Percentiles rank a stretch among this genome's conserved stretches.
Evolutionary conservation across 2,797 vertebrate species (phyloP).

Genomic region (Euphonia xanthogaster): DNA sequence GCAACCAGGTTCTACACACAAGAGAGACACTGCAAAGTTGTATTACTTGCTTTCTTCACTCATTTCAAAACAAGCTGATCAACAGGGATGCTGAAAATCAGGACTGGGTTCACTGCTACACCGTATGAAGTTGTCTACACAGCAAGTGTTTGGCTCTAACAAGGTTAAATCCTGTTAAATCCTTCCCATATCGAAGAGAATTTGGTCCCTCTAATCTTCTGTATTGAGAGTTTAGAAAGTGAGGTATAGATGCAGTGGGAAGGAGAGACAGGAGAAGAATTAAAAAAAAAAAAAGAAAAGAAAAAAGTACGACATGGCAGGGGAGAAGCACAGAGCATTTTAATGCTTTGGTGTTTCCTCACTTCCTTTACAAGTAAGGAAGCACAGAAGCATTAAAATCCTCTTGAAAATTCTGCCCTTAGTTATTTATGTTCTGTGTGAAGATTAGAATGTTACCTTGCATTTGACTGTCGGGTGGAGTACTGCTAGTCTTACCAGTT

Average conservation of each 20-base stretch:
- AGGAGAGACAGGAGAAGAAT: neutral
- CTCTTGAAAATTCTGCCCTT: neutral
- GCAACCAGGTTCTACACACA: neutral
- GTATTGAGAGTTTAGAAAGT: neutral
- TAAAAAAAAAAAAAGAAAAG: neutral
- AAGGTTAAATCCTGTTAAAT: neutral
- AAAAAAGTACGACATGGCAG: neutral
- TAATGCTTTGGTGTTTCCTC: no score
- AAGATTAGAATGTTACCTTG: conserved; percentile 75
- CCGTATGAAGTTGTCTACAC: neutral
- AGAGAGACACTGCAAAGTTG: neutral
- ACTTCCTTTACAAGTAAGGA: neutral
- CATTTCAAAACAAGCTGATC: neutral
- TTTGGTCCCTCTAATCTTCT: neutral
- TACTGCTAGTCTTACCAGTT: conserved; percentile 53
- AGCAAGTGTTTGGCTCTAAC: neutral
- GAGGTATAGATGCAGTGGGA: neutral
- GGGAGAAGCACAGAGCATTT: neutral
- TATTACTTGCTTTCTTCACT: neutral
- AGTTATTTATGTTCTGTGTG: neutral
- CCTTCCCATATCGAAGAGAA: neutral
- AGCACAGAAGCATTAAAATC: neutral
- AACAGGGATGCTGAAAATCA: neutral
- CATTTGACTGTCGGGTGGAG: conserved; percentile 34
- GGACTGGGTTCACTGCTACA: neutral